phyloP scores from a whole-genome alignment of 2,113 vertebrate genomes.

The Gnathonemus longibarbis region DNA sequence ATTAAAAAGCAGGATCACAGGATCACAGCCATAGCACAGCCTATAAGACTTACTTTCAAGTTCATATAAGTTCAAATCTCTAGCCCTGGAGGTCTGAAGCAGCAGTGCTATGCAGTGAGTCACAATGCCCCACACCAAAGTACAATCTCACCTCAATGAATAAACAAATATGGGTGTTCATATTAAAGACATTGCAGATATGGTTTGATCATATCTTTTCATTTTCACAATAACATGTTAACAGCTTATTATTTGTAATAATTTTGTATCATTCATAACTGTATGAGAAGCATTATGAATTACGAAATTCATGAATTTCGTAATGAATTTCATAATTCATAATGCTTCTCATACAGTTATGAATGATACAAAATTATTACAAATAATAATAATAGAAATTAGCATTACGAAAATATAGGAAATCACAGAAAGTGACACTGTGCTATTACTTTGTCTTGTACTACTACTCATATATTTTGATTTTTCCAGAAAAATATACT shows the following conservation, averaged over 20 bases:
- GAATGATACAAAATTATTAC: not conserved
- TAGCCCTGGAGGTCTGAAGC: not conserved
- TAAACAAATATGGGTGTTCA: not conserved
- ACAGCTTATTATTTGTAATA: not conserved
- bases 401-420: not conserved
- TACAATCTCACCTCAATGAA: not conserved
- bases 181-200: not conserved
- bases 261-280: not conserved
- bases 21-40: too few relatives aligned
- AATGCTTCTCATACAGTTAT: not conserved
- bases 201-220: not conserved
- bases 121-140: not conserved
- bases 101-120: not conserved
- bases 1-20: too few relatives aligned
- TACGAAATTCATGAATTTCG: too few relatives aligned
- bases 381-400: too few relatives aligned
- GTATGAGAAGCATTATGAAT: not conserved
- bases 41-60: not conserved
- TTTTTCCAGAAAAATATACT: not conserved
- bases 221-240: not conserved
- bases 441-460: not conserved
- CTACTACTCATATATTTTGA: not conserved
- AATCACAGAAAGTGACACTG: not conserved
- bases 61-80: not conserved
- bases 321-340: too few relatives aligned